A percentile compares a stretch with the other conserved stretches of the same genome.
Conservation (phyloP, 2,888 invertebrate genomes). For the Eristalis intricaria region DNA sequence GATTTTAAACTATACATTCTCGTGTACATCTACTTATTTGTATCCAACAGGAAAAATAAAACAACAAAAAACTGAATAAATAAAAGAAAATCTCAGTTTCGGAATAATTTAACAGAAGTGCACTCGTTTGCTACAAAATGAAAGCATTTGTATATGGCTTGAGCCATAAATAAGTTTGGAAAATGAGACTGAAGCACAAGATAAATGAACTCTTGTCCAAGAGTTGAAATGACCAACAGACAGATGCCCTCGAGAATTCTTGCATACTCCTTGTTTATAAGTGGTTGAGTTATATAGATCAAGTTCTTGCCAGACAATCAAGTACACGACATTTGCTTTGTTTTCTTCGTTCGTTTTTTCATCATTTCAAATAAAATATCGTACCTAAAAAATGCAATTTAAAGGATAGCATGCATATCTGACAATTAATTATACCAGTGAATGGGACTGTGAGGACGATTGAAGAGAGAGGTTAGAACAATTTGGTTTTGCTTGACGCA, state of each 20-base stretch:
- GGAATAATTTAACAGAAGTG: slow-evolving; percentile 72
- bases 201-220: slow-evolving; percentile 70
- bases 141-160: slow-evolving; percentile 70
- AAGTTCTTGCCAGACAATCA: slow-evolving; percentile 59
- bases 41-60: slow-evolving; percentile 51
- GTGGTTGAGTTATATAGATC: slow-evolving; percentile 70
- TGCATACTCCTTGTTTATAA: slow-evolving; percentile 60
- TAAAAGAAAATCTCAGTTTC: slow-evolving; percentile 52
- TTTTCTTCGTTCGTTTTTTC: not conserved
- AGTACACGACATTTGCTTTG: slow-evolving; percentile 30
- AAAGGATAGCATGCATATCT: not conserved
- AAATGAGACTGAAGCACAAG: slow-evolving; percentile 71
- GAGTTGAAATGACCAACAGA: slow-evolving; percentile 69
- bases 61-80: slow-evolving; percentile 22
- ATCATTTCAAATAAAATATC: not conserved
- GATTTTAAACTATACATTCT: not conserved
- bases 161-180: slow-evolving; percentile 71
- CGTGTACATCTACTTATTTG: slow-evolving; percentile 10
- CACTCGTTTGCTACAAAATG: slow-evolving; percentile 68
- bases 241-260: slow-evolving; percentile 66
- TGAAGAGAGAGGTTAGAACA: too few relatives aligned
- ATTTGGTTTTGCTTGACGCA: too few relatives aligned
- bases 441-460: not conserved
- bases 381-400: not conserved
- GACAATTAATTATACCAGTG: not conserved